These are phyloP conservation scores for Synergus umbraculus DNA, from an alignment of 2,888 invertebrate species.

Conservation along the genomic window DNA sequence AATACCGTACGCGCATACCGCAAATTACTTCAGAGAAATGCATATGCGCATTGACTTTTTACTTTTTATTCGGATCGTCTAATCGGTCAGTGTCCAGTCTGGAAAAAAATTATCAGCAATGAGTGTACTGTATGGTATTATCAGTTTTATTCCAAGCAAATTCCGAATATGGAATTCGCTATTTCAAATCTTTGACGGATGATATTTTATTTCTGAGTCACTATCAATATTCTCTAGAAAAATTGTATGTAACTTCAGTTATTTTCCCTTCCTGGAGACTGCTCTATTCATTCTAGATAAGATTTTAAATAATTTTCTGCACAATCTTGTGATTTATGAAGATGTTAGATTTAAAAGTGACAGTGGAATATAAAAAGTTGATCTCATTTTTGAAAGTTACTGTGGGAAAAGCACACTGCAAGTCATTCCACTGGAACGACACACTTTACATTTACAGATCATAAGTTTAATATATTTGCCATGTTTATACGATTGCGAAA, in stretches of 20 bases:
- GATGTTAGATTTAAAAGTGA: neutral
- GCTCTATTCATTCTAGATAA: too few relatives aligned
- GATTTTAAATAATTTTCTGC: too few relatives aligned
- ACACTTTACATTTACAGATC: slow-evolving; percentile 21
- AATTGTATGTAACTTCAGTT: neutral
- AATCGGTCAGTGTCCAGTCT: slow-evolving; percentile 23
- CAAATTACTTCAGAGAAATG: slow-evolving; percentile 44
- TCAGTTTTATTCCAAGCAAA: neutral
- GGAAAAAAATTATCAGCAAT: slow-evolving; percentile 17
- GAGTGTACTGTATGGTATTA: neutral
- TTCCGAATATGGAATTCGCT: slow-evolving; percentile 15
- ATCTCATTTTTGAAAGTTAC: slow-evolving; percentile 11
- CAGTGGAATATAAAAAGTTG: neutral
- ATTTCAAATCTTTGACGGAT: neutral
- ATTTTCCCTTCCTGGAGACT: neutral
- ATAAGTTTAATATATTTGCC: slow-evolving; percentile 18
- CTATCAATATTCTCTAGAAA: slow-evolving; percentile 8
- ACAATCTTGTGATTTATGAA: neutral
- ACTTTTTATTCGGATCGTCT: slow-evolving; percentile 26
- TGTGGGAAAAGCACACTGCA: slow-evolving; percentile 10
- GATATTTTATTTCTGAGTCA: neutral
- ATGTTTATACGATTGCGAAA: slow-evolving; percentile 28
- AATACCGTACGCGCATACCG: slow-evolving; percentile 59
- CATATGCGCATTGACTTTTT: slow-evolving; percentile 24
- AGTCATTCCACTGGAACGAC: slow-evolving; percentile 31